Evolutionary conservation across 2,113 vertebrate genomes (phyloP).

Genomic region (Scortum barcoo): DNA sequence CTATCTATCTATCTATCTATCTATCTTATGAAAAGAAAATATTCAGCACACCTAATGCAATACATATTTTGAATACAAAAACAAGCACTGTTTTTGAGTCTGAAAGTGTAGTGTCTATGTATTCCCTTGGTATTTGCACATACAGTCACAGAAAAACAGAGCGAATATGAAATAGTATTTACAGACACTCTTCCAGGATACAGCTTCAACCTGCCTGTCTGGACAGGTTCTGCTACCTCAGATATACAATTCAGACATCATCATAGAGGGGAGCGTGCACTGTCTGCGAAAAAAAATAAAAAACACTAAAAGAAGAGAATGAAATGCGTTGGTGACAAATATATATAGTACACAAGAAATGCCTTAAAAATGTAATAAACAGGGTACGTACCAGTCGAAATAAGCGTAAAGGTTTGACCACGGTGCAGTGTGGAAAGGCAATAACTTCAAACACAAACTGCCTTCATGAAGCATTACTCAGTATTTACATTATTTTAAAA

Average conservation of each 20-base stretch:
- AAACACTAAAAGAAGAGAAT: no score
- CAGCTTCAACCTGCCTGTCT: constrained; percentile 18
- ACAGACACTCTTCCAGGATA: constrained; percentile 14
- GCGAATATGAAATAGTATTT: constrained; percentile 57
- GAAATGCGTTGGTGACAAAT: no score
- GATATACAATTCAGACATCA: constrained; percentile 12
- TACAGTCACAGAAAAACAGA: constrained; percentile 25
- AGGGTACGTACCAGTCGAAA: no score
- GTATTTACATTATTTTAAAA: neutral
- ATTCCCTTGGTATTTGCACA: constrained; percentile 41
- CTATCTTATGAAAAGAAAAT: constrained; percentile 15
- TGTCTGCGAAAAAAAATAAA: no score
- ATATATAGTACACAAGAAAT: no score
- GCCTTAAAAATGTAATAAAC: no score
- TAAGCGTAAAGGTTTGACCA: no score
- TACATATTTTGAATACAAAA: constrained; percentile 2
- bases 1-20: constrained; percentile 1
- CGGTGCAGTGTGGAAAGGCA: no score
- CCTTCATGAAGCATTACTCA: neutral
- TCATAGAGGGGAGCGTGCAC: neutral
- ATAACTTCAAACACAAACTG: neutral
- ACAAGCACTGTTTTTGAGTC: neutral
- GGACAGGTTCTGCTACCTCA: constrained; percentile 23
- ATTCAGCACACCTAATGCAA: constrained; percentile 17
- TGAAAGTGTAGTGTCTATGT: neutral